phyloP scores from a whole-genome alignment of 2,797 vertebrate species.

The Fringilla coelebs region DNA sequence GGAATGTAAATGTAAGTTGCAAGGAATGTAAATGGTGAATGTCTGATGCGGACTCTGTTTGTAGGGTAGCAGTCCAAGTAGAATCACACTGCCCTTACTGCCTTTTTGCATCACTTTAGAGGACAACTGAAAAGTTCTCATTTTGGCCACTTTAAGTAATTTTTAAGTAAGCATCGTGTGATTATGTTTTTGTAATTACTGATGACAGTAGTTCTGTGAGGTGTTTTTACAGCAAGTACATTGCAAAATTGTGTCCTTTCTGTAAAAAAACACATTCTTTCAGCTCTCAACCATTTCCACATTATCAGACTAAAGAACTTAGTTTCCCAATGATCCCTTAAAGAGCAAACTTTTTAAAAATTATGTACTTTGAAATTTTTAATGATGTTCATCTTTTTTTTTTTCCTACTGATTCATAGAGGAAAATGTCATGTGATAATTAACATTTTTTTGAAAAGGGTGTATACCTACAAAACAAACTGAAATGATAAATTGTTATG shows the following conservation, averaged over 20 bases:
- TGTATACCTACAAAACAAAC: neutral
- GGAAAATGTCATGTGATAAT: neutral
- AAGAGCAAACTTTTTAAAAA: neutral
- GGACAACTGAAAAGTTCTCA: neutral
- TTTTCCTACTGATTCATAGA: neutral
- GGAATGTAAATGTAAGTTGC: neutral
- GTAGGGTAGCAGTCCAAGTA: neutral
- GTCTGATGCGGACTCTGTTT: neutral
- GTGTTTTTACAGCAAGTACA: neutral
- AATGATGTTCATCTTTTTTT: neutral
- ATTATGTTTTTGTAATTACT: neutral
- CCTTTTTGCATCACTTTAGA: neutral
- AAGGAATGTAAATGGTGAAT: neutral
- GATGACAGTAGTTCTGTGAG: neutral
- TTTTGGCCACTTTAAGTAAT: neutral
- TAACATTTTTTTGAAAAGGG: fast-evolving
- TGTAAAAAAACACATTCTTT: neutral
- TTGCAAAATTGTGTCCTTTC: neutral
- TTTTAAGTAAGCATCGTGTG: neutral
- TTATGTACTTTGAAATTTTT: neutral
- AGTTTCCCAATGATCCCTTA: neutral
- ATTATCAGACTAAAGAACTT: neutral
- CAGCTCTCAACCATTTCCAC: neutral
- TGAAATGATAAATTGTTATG: neutral
- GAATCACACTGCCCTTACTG: neutral